Evolutionary conservation across 2,888 invertebrate species (phyloP).

Genomic region (Endotricha flammealis): DNA sequence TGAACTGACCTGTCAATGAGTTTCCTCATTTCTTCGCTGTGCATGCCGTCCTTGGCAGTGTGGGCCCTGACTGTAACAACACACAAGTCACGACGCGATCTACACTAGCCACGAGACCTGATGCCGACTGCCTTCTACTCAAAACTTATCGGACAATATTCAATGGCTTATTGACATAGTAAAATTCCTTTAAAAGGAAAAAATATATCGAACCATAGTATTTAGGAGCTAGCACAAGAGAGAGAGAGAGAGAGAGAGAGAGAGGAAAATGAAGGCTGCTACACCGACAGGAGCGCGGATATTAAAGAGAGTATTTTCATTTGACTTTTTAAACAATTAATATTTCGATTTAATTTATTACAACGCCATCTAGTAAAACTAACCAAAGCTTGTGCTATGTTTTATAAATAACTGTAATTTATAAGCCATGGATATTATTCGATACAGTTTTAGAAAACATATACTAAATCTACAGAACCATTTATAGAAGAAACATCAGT

Average conservation of each 20-base stretch:
- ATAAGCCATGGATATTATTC: constrained; percentile 38
- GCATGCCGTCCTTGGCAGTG: constrained; percentile 92
- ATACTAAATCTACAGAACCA: constrained; percentile 67
- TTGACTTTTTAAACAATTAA: too few relatives aligned
- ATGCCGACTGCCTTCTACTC: constrained; percentile 51
- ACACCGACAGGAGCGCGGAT: too few relatives aligned
- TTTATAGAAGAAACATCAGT: constrained; percentile 51
- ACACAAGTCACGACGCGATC: constrained; percentile 73
- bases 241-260: too few relatives aligned
- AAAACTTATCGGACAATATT: constrained; percentile 39
- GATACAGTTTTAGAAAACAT: constrained; percentile 46
- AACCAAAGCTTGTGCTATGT: too few relatives aligned
- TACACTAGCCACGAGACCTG: constrained; percentile 67
- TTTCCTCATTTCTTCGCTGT: constrained; percentile 97
- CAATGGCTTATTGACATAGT: constrained; percentile 16
- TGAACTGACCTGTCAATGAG: constrained; percentile 96
- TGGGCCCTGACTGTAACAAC: constrained; percentile 82
- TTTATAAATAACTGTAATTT: not conserved
- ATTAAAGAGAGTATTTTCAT: too few relatives aligned
- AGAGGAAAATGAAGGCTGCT: too few relatives aligned
- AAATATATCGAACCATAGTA: too few relatives aligned
- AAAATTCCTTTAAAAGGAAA: too few relatives aligned
- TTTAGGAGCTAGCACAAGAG: too few relatives aligned
- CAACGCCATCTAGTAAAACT: too few relatives aligned
- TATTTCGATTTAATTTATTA: too few relatives aligned